Base-by-base conservation (phyloP, 2,888 invertebrate genomes). In the Aquatica leii region DNA sequence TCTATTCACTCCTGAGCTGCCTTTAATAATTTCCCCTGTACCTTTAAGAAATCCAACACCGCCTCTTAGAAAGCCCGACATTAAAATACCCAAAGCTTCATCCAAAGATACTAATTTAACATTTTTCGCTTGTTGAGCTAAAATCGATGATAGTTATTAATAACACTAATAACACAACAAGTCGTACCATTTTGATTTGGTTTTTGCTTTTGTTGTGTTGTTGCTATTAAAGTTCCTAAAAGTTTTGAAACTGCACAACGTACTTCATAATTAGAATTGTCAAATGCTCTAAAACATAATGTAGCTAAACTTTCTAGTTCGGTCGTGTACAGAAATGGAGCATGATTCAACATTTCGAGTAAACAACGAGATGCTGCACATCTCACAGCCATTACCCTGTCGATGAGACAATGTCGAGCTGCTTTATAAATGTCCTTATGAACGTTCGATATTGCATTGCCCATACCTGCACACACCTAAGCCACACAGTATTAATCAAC, bases 21-120 rank as follows among this genome's bases (percentile, higher is more conserved):
- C 96, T 82, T 97, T 97, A 70, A 98, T 97, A 78, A 97, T 97
- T 83, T 98, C 97, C 0, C 92, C 92, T 11, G 93, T 91, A 15
- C 95, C 95, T 82, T 97, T 97, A 18, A 98, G 84, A 79, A 98
- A 97, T 0, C 96, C 94, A 1, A 92, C 94, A 11, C 98, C 97
- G 0, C 98, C 98, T 64, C 96, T 86, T 2, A 98, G 82, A 82
- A 98, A 98, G 8, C 97, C 98, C 0, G 94, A 91, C 88, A 97
- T 93, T 69, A 99, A 82, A 64, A 98, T 88, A 70, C 92, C 92
- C 62, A 99, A 83, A 0, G 95, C 94, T 80, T 98, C 98, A 66
- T 98, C 97, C 40, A 97, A 78, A 0, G 95, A 93, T 14, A 92
- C 88, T 41, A 88, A 84, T 76, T 91, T 92, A 0, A 83, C 79